phyloP scores from a whole-genome alignment of 1,140 invertebrate species.

The Bombus terrestris region DNA sequence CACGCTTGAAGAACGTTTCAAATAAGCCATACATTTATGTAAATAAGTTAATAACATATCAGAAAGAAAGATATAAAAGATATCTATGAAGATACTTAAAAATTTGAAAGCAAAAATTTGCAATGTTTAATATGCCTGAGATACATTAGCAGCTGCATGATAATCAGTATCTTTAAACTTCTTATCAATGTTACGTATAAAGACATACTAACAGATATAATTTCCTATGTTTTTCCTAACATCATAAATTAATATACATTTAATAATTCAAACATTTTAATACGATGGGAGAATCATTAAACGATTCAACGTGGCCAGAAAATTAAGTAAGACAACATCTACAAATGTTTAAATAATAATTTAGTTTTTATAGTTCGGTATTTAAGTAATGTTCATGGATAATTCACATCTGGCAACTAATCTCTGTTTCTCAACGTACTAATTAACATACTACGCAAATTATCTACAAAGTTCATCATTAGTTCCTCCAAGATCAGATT shows the following conservation, averaged over 20 bases:
- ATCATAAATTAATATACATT: background rate
- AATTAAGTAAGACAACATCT: background rate
- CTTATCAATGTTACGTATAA: background rate
- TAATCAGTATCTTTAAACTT: too few relatives aligned
- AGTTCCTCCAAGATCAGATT: background rate
- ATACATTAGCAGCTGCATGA: too few relatives aligned
- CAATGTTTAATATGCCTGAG: too few relatives aligned
- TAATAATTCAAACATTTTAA: background rate
- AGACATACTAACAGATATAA: background rate
- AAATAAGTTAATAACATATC: too few relatives aligned
- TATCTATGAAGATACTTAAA: too few relatives aligned
- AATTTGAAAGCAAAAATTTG: too few relatives aligned
- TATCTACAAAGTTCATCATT: background rate
- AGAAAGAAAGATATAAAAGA: too few relatives aligned
- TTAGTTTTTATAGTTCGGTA: background rate
- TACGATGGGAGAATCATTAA: background rate
- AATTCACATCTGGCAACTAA: background rate
- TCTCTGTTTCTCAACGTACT: too few relatives aligned
- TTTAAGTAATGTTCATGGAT: background rate
- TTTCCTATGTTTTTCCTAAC: background rate
- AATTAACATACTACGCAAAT: slow-evolving; percentile 1
- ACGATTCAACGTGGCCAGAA: background rate
- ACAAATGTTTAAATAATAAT: background rate
- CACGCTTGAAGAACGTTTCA: too few relatives aligned
- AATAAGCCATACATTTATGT: too few relatives aligned